Evolutionary conservation across 1,140 invertebrate genomes (phyloP).

Genomic region (Cherax destructor): DNA sequence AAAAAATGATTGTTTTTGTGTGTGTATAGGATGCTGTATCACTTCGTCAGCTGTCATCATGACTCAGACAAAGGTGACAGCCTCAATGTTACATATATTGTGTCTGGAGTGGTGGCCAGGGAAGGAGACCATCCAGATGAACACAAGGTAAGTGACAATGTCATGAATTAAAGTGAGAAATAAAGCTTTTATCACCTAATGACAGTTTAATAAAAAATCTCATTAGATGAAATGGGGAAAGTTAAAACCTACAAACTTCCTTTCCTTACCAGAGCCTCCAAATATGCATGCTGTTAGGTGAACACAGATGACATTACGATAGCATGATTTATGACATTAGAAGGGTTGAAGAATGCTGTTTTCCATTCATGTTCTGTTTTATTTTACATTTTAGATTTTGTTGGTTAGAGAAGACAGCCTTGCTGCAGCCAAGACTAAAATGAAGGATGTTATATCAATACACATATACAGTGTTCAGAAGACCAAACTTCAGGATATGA

Average conservation of each 20-base stretch:
- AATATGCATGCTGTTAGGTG: no score
- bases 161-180: no score
- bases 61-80: conserved; percentile 20
- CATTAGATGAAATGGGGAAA: no score
- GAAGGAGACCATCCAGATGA: conserved; percentile 11
- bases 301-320: no score
- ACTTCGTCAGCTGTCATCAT: conserved; percentile 31
- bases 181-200: no score
- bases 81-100: conserved; percentile 26
- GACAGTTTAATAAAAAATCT: no score
- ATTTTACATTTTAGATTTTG: conserved; percentile 7
- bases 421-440: conserved; percentile 1
- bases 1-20: no score
- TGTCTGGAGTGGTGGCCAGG: conserved; percentile 20
- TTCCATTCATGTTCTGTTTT: not conserved
- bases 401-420: conserved; percentile 33
- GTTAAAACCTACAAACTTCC: no score
- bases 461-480: conserved; percentile 57
- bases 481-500: conserved; percentile 18
- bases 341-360: not conserved
- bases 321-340: no score
- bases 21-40: conserved; percentile 35
- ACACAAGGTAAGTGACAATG: conserved; percentile 10
- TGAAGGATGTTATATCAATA: conserved; percentile 25
- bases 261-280: no score